Conservation (phyloP, 2,888 invertebrate species). For the Oxycera nigricornis region DNA sequence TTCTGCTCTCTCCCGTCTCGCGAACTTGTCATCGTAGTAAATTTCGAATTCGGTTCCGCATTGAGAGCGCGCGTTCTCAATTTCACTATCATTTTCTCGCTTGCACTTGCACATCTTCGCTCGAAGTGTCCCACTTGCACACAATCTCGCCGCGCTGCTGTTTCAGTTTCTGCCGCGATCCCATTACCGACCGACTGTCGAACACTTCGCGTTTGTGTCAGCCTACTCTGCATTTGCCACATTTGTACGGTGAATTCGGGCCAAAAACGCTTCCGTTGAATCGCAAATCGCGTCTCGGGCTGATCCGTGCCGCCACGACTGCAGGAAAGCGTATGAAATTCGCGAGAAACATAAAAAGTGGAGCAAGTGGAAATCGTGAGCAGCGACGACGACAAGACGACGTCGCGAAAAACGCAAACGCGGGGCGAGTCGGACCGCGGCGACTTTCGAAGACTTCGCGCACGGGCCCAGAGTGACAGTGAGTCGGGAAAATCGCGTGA, state of each 20-base stretch:
- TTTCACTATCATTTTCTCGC: conserved; percentile 4
- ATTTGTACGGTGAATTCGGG: neutral
- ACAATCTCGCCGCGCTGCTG: neutral
- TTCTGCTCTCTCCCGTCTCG: too few relatives aligned
- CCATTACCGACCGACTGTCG: neutral
- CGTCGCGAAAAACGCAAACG: conserved; percentile 16
- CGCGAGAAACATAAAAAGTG: neutral
- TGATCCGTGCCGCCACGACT: neutral
- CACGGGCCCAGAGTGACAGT: neutral
- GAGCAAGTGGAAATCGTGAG: conserved; percentile 8
- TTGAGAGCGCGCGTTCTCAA: neutral
- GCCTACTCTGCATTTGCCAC: neutral
- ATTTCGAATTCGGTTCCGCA: neutral
- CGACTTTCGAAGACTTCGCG: neutral
- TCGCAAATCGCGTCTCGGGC: neutral
- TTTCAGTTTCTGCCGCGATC: neutral
- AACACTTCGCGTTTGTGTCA: neutral
- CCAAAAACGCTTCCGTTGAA: neutral
- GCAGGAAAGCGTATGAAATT: neutral
- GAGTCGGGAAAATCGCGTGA: neutral
- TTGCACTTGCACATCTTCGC: too few relatives aligned
- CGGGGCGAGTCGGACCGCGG: neutral
- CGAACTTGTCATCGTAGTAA: too few relatives aligned
- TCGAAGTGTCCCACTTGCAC: neutral
- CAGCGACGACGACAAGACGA: neutral